Evolutionary conservation across 2,888 invertebrate genomes (phyloP).

Genomic region (Trypoxylon attenuatum): DNA sequence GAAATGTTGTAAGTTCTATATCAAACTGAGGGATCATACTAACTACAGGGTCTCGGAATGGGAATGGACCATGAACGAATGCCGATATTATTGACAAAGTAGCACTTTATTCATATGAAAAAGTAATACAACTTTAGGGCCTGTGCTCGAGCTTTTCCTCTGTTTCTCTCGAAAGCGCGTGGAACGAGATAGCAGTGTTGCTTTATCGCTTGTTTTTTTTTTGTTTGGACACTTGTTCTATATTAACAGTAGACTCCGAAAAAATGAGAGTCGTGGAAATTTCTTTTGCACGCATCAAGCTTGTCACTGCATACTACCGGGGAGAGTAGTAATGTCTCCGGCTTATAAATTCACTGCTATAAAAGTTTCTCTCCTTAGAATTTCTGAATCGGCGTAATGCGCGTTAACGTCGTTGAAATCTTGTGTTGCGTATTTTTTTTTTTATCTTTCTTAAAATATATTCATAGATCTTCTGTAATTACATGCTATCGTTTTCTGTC

Average conservation of each 20-base stretch:
- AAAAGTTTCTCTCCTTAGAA: slow-evolving; percentile 7
- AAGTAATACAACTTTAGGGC: slow-evolving; percentile 71
- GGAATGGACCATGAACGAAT: too few species aligned
- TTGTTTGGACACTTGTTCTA: slow-evolving; percentile 37
- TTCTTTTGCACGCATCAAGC: slow-evolving; percentile 4
- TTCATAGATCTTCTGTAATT: slow-evolving; percentile 34
- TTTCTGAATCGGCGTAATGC: slow-evolving; percentile 24
- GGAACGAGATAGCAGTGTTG: slow-evolving; percentile 52
- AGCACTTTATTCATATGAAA: slow-evolving; percentile 73
- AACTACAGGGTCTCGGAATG: too few species aligned
- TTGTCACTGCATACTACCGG: slow-evolving; percentile 28
- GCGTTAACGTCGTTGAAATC: slow-evolving; percentile 29
- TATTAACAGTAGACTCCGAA: slow-evolving; percentile 25
- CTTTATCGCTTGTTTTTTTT: too few species aligned
- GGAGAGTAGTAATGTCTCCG: slow-evolving; percentile 24
- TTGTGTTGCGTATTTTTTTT: slow-evolving; percentile 21
- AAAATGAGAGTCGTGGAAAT: slow-evolving; percentile 27
- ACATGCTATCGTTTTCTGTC: slow-evolving; percentile 26
- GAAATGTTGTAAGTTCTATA: too few species aligned
- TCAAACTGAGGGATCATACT: too few species aligned
- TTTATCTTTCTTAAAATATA: slow-evolving; percentile 49
- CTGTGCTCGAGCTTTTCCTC: slow-evolving; percentile 44
- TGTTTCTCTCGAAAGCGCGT: slow-evolving; percentile 25
- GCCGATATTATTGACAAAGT: slow-evolving; percentile 71
- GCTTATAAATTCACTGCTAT: slow-evolving; percentile 25